Evolutionary conservation across 2,113 vertebrate species (phyloP).

Genomic region (Nothoprocta perdicaria): DNA sequence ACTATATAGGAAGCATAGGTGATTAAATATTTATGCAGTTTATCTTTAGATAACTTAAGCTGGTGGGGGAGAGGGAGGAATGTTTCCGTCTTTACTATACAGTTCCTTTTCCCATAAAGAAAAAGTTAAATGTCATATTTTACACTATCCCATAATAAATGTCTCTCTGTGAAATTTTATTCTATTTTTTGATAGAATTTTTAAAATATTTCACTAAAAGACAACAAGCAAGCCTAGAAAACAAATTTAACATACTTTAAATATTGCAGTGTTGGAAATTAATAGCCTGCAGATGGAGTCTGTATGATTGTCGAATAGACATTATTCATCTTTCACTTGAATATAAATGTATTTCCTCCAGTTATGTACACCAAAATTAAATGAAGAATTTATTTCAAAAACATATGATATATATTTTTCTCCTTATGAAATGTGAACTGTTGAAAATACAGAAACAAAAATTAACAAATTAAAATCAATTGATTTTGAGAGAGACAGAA

Average conservation of each 20-base stretch:
- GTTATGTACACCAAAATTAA: not conserved
- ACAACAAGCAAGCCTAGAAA: not conserved
- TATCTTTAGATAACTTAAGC: conserved; percentile 21
- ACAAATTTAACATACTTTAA: not conserved
- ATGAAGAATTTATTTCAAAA: not conserved
- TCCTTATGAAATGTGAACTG: not conserved
- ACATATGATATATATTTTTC: not conserved
- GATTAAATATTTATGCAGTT: conserved; percentile 32
- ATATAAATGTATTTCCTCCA: accelerated
- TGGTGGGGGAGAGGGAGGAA: not conserved
- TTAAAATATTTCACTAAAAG: not conserved
- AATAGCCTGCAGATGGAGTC: not conserved
- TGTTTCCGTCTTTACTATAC: not conserved
- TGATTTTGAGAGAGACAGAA: not conserved
- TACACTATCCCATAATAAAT: not conserved
- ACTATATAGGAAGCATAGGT: not conserved
- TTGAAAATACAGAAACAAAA: not conserved
- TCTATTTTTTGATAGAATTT: not conserved
- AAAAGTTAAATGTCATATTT: not conserved
- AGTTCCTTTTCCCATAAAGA: not conserved
- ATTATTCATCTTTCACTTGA: not conserved
- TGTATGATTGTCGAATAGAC: not conserved
- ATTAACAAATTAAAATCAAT: not conserved
- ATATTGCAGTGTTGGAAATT: not conserved
- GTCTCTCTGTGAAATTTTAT: not conserved